Percentiles rank a stretch among this genome's conserved stretches.
These are phyloP conservation scores for Penaeus monodon DNA, from an alignment of 2,888 invertebrate species.

Conservation along the genomic window DNA sequence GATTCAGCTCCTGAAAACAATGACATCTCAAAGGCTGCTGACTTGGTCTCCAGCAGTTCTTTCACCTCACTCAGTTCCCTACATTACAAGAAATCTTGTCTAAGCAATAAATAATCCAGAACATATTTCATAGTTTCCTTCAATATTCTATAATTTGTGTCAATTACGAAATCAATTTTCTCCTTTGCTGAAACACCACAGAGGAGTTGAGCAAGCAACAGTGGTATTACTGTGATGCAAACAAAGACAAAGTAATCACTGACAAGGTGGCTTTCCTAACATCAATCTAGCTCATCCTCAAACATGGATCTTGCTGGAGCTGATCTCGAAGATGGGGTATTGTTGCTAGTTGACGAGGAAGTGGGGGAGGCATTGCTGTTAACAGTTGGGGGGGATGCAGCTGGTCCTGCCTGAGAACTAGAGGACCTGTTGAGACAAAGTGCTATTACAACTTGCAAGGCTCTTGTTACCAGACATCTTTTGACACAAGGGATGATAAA, in stretches of 20 bases:
- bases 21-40: no score
- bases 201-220: constrained; percentile 43
- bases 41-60: no score
- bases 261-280: constrained; percentile 25
- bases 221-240: constrained; percentile 38
- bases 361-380: constrained; percentile 38
- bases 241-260: constrained; percentile 25
- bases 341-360: constrained; percentile 31
- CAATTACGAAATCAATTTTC: background rate
- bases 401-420: constrained; percentile 30
- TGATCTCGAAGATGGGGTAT: constrained; percentile 35
- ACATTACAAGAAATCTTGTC: no score
- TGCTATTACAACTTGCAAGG: background rate
- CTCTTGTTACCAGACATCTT: background rate
- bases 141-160: background rate
- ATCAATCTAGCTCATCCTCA: constrained; percentile 55
- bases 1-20: no score
- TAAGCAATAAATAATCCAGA: background rate
- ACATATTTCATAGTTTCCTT: background rate
- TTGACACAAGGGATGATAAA: background rate
- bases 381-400: constrained; percentile 32
- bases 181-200: constrained; percentile 33
- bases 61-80: no score
- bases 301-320: constrained; percentile 39
- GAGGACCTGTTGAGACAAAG: constrained; percentile 18